Percentiles rank a stretch among this genome's conserved stretches.
These are phyloP conservation scores for Drosophila athabasca DNA, from an alignment of 1,140 invertebrate genomes.

Conservation along the genomic window DNA sequence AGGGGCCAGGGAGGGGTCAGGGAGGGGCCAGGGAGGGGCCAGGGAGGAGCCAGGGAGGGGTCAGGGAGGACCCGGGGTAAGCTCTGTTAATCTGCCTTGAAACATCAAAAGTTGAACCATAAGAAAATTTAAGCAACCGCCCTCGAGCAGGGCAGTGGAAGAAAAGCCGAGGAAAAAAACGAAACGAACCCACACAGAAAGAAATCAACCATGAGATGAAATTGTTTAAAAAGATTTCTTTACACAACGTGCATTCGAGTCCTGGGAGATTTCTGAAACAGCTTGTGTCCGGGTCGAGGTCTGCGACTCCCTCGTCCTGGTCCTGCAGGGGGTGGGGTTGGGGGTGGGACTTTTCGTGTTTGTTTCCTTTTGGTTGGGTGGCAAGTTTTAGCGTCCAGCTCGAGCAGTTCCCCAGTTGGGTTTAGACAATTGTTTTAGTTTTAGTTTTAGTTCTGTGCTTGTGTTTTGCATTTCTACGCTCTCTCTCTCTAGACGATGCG, in stretches of 20 bases:
- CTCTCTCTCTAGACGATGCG: constrained; percentile 1
- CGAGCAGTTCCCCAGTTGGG: constrained; percentile 37
- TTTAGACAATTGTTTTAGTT: constrained; percentile 70
- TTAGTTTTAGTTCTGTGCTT: constrained; percentile 65
- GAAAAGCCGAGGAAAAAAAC: not conserved
- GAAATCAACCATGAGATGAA: constrained; percentile 62
- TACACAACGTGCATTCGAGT: constrained; percentile 56
- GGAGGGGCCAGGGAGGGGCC: constrained; percentile 18
- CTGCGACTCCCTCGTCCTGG: not conserved
- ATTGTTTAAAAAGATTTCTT: constrained; percentile 74
- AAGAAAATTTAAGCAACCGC: constrained; percentile 65
- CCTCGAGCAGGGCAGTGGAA: constrained; percentile 9
- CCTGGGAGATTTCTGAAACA: constrained; percentile 55
- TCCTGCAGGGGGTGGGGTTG: no score
- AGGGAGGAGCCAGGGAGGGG: not conserved
- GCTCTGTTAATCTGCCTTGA: constrained; percentile 58
- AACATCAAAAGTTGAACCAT: constrained; percentile 75
- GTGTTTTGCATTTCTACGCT: constrained; percentile 51
- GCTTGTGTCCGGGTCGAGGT: constrained; percentile 26
- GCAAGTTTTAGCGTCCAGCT: constrained; percentile 7
- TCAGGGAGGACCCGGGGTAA: no score
- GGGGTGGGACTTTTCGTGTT: constrained; percentile 9
- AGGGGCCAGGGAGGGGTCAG: not conserved
- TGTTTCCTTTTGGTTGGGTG: constrained; percentile 21
- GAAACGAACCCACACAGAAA: constrained; percentile 11